Conservation (phyloP, 1,140 invertebrate genomes). For the Heliothis subflexa region DNA sequence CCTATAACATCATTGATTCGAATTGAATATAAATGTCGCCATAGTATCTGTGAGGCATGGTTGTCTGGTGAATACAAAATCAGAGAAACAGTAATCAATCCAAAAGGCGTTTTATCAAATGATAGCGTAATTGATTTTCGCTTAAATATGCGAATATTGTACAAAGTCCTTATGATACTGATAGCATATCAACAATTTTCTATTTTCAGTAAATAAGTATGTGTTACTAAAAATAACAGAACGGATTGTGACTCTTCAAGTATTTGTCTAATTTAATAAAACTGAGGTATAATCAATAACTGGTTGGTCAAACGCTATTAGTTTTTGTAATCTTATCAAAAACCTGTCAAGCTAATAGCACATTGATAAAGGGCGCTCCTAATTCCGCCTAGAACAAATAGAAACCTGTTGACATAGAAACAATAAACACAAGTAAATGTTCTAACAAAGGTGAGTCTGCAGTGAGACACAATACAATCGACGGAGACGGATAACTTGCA, state of each 20-base stretch:
- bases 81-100: too few relatives aligned
- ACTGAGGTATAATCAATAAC: constrained; percentile 8
- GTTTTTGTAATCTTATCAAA: constrained; percentile 39
- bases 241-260: neutral
- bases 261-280: constrained; percentile 10
- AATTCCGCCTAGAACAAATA: constrained; percentile 31
- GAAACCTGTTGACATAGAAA: neutral
- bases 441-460: neutral
- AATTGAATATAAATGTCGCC: too few relatives aligned
- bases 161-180: neutral
- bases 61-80: too few relatives aligned
- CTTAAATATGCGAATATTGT: too few relatives aligned
- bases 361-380: constrained; percentile 28
- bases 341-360: constrained; percentile 30
- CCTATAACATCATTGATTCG: neutral
- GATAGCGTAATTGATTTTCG: too few relatives aligned
- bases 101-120: too few relatives aligned
- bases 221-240: neutral
- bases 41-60: too few relatives aligned
- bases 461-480: constrained; percentile 1
- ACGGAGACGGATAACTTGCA: constrained; percentile 25
- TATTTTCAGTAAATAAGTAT: constrained; percentile 16
- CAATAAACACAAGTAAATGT: neutral
- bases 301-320: neutral
- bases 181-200: constrained; percentile 17